Evolutionary conservation across 30 jellyfish, hydroid and myxozoan species (phyloP).

Genomic region (Hydra vulgaris): DNA sequence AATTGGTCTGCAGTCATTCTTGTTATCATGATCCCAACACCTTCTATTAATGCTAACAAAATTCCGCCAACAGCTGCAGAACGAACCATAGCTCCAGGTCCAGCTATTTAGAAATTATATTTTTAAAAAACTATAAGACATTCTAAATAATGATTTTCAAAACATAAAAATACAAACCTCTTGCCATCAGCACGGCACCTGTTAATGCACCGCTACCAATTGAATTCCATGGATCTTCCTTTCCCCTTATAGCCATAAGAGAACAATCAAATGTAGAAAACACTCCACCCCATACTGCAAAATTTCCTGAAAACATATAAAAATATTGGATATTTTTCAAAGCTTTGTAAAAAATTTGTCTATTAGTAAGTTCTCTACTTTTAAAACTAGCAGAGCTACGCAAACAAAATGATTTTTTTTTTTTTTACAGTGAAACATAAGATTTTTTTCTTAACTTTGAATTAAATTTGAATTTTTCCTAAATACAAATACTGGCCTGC

Average conservation of each 20-base stretch:
- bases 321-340: no score
- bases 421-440: neutral
- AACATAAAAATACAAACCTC: constrained; percentile 42
- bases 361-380: no score
- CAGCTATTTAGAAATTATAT: constrained; percentile 43
- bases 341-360: no score
- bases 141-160: neutral
- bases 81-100: constrained; percentile 99
- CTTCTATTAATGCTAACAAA: constrained; percentile 85
- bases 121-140: neutral
- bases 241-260: constrained; percentile 80
- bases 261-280: constrained; percentile 94
- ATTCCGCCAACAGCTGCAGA: constrained; percentile 99
- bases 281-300: constrained; percentile 99
- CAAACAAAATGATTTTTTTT: neutral
- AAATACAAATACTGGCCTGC: no score
- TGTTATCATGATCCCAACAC: constrained; percentile 99
- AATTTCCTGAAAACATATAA: constrained; percentile 23
- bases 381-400: no score
- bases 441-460: neutral
- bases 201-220: constrained; percentile 97
- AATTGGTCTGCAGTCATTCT: constrained; percentile 99
- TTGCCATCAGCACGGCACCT: constrained; percentile 96
- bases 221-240: constrained; percentile 99
- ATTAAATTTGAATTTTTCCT: no score